A percentile compares a stretch with the other conserved stretches of the same genome.
These are phyloP conservation scores for Dromas ardeola DNA, from an alignment of 2,113 vertebrate genomes.

Conservation along the genomic window DNA sequence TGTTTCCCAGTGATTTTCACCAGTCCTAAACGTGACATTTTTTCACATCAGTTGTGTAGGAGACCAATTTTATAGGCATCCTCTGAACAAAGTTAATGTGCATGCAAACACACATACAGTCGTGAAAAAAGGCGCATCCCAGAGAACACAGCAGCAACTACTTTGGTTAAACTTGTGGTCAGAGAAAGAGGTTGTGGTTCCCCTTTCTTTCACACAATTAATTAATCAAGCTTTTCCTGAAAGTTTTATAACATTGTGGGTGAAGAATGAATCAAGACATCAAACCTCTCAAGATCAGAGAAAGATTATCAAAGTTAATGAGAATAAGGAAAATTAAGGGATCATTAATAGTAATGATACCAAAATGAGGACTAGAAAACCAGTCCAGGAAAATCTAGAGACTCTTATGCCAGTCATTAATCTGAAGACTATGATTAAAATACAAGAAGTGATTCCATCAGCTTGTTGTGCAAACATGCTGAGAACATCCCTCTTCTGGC, in stretches of 20 bases:
- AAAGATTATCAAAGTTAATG: constrained; percentile 4
- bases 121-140: neutral
- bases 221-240: neutral
- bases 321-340: constrained; percentile 21
- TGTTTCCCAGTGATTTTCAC: neutral
- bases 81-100: neutral
- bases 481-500: neutral
- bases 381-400: neutral
- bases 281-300: neutral
- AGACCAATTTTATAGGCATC: neutral
- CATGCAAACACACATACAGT: neutral
- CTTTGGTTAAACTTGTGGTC: neutral
- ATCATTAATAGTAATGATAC: constrained; percentile 12
- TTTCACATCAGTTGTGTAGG: neutral
- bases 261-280: neutral
- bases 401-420: neutral
- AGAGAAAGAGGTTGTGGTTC: neutral
- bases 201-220: neutral
- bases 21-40: neutral
- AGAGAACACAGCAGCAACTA: neutral
- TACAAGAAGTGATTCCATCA: neutral
- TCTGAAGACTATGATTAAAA: constrained; percentile 13
- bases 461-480: constrained; percentile 12
- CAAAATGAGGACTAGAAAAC: constrained; percentile 15
- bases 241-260: neutral